Evolutionary conservation across 2,113 vertebrate genomes (phyloP).

Genomic region (Serinus canaria): DNA sequence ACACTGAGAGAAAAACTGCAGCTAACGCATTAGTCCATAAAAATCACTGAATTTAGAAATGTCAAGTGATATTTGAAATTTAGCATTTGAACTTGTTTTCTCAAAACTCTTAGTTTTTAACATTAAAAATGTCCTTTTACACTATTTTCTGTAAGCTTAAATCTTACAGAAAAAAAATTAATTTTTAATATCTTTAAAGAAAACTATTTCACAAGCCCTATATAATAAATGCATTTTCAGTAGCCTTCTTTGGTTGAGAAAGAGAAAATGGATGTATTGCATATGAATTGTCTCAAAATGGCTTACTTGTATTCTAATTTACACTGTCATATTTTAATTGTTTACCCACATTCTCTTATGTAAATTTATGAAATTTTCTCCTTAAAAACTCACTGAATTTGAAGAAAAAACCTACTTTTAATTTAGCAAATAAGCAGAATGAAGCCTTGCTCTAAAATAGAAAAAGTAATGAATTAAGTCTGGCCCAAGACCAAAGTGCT

Average conservation of each 20-base stretch:
- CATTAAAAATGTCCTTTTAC: neutral
- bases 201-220: neutral
- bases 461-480: neutral
- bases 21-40: neutral
- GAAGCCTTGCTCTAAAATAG: rapidly evolving
- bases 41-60: neutral
- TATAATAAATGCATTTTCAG: neutral
- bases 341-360: neutral
- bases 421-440: neutral
- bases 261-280: neutral
- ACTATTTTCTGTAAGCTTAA: neutral
- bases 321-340: neutral
- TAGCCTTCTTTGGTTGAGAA: neutral
- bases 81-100: neutral
- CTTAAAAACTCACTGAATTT: neutral
- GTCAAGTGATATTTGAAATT: neutral
- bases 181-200: neutral
- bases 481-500: neutral
- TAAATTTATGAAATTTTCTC: neutral
- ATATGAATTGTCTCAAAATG: neutral
- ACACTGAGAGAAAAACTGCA: neutral
- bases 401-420: neutral
- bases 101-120: neutral
- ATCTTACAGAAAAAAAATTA: neutral
- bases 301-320: neutral